These are phyloP conservation scores for Odobenus rosmarus DNA, from an alignment of 2,113 vertebrate species.

Conservation along the genomic window DNA sequence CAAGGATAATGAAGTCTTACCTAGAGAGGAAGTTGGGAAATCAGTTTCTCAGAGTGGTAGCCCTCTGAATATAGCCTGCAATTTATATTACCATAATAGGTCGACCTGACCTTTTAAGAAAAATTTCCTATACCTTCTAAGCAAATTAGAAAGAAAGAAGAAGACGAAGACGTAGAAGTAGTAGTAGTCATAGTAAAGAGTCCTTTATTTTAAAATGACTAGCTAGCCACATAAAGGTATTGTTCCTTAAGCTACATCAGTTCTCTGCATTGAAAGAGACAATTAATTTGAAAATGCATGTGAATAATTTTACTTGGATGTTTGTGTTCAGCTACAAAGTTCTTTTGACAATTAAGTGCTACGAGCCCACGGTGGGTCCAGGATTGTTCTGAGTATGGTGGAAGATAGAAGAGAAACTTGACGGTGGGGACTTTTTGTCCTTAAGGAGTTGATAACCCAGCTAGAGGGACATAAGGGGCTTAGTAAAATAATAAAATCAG, in stretches of 20 bases:
- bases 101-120: background rate
- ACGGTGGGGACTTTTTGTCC: background rate
- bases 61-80: background rate
- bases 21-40: background rate
- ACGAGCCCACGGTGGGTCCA: background rate
- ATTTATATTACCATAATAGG: background rate
- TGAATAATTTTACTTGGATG: background rate
- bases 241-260: background rate
- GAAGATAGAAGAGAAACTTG: background rate
- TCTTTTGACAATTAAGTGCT: background rate
- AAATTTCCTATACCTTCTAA: background rate
- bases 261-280: slow-evolving; percentile 2
- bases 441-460: background rate
- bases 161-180: too few species aligned
- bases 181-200: background rate
- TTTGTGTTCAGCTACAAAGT: background rate
- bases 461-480: background rate
- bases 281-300: background rate
- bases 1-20: background rate
- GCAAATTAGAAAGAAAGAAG: background rate
- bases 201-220: background rate
- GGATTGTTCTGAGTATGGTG: background rate
- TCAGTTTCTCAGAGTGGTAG: background rate
- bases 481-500: background rate
- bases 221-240: background rate